A percentile compares a stretch with the other conserved stretches of the same genome.
Evolutionary conservation across 2,113 vertebrate species (phyloP).

Genomic region (Indicator maculatus): DNA sequence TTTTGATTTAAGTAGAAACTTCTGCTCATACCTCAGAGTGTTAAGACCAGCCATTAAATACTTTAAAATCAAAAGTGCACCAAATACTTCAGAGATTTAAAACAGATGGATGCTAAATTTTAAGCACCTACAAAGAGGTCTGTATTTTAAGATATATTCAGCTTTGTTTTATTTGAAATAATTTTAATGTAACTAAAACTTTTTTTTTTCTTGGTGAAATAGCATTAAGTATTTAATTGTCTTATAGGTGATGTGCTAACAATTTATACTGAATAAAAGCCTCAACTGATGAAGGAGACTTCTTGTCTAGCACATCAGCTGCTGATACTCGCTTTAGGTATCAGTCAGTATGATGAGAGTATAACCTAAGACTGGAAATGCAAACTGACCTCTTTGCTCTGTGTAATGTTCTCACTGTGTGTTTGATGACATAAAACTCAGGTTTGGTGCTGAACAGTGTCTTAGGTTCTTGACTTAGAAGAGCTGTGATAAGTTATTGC

Average conservation of each 20-base stretch:
- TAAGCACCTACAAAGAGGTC: background rate
- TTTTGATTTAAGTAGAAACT: background rate
- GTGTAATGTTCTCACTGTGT: background rate
- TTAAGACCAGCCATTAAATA: background rate
- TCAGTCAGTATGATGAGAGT: too few relatives aligned
- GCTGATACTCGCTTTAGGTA: background rate
- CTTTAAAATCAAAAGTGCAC: background rate
- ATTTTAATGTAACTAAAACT: background rate
- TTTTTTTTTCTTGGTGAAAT: background rate
- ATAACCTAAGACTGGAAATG: background rate
- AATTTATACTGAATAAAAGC: background rate
- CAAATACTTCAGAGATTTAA: background rate
- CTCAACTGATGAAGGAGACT: background rate
- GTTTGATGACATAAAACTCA: background rate
- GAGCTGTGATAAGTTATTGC: background rate
- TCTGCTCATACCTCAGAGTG: background rate
- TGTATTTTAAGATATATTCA: background rate
- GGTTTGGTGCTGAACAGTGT: background rate
- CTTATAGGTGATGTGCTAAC: background rate
- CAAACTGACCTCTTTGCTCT: background rate
- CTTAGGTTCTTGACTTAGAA: background rate
- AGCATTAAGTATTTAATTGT: fast-evolving
- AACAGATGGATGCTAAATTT: background rate
- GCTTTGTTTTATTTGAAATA: background rate
- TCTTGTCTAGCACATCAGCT: background rate